These are phyloP conservation scores for Aradophagus sp. DNA, from an alignment of 1,140 invertebrate species.

Conservation along the genomic window DNA sequence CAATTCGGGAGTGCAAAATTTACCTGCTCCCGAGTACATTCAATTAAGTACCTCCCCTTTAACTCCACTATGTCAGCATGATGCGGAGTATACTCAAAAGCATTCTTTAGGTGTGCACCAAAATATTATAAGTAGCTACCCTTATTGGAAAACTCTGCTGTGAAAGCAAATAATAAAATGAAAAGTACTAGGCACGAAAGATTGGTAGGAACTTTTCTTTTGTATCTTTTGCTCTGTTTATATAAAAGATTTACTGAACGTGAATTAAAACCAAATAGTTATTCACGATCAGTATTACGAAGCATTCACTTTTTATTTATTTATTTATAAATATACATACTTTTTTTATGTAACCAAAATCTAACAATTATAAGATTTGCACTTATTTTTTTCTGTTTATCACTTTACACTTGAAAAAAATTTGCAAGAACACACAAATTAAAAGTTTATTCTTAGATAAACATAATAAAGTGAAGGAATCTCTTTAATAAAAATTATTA, in stretches of 20 bases:
- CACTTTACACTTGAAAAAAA: too few species aligned
- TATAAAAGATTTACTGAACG: background rate
- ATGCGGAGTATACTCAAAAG: slow-evolving; percentile 61
- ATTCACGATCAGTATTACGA: background rate
- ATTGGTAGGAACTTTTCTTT: too few species aligned
- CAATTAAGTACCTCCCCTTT: slow-evolving; percentile 39
- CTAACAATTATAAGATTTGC: too few species aligned
- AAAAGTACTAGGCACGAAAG: too few species aligned
- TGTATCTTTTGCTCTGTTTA: background rate
- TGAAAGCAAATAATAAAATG: too few species aligned
- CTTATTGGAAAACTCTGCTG: slow-evolving; percentile 20
- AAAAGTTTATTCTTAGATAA: too few species aligned
- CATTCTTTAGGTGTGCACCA: slow-evolving; percentile 20
- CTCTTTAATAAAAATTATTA: too few species aligned
- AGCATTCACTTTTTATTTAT: too few species aligned
- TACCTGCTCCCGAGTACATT: slow-evolving; percentile 45
- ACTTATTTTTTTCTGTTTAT: too few species aligned
- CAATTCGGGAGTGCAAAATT: slow-evolving; percentile 57
- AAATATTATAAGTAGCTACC: slow-evolving; percentile 19
- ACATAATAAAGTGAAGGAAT: too few species aligned
- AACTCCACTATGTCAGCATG: slow-evolving; percentile 57
- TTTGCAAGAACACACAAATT: too few species aligned
- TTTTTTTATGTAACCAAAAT: too few species aligned
- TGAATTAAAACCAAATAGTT: background rate
- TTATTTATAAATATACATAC: slow-evolving; percentile 39